These are phyloP conservation scores for Drosophila hydei DNA, from an alignment of 1,140 invertebrate species.

Conservation along the genomic window DNA sequence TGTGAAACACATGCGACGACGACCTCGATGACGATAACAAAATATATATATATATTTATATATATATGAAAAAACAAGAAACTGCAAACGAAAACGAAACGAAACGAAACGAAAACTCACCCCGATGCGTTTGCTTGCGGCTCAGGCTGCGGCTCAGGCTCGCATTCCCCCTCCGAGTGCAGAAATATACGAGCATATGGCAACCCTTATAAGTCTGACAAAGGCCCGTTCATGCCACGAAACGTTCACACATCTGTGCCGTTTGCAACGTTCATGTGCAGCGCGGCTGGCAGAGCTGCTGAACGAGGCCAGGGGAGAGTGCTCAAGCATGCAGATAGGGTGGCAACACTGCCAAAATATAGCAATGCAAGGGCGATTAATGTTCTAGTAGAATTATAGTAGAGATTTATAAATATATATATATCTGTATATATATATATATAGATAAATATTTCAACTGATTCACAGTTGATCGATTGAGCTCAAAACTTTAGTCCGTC, in stretches of 20 bases:
- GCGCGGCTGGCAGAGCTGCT: conserved; percentile 23
- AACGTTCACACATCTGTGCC: conserved; percentile 43
- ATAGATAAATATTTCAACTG: background rate
- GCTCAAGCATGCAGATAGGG: conserved; percentile 20
- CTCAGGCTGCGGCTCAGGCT: conserved; percentile 20
- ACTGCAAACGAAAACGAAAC: conserved; percentile 50
- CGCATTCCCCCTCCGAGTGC: conserved; percentile 61
- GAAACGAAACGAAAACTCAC: conserved; percentile 67
- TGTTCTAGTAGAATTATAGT: too few relatives aligned
- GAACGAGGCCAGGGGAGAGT: background rate
- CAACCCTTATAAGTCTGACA: conserved; percentile 71
- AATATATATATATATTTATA: background rate
- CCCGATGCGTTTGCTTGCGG: conserved; percentile 35
- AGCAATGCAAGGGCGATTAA: too few relatives aligned
- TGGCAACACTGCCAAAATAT: conserved; percentile 60
- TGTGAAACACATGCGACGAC: conserved; percentile 77
- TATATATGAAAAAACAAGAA: conserved; percentile 23
- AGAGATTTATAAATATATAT: too few relatives aligned
- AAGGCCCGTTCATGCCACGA: conserved; percentile 39
- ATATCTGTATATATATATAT: background rate
- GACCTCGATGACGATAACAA: conserved; percentile 52
- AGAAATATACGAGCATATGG: conserved; percentile 76
- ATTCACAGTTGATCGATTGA: too few relatives aligned
- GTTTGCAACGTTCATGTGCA: conserved; percentile 39
- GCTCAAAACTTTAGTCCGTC: too few relatives aligned